Evolutionary conservation across 2,888 invertebrate genomes (phyloP), one percentile per base, ranked within the genome.

Genomic region (Auanema sp.): DNA sequence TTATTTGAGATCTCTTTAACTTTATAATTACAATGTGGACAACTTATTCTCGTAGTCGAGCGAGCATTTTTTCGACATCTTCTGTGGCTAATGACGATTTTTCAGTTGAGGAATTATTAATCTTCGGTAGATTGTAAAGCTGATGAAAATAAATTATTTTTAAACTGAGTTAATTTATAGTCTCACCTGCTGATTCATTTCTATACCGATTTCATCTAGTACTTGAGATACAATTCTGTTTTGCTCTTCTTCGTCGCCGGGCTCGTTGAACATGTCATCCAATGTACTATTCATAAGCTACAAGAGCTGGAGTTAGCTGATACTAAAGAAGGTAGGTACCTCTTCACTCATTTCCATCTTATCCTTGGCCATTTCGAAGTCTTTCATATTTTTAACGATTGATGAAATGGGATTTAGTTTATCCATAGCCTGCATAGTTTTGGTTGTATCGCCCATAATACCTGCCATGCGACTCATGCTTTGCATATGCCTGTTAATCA

Each of bases 341-440:
- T 95, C 94, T 86, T 94, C 93, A 0, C 92, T 91, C 92, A 95
- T 93, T 77, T 91, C 92, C 91, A 94, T 92, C 84, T 91, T 92
- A 84, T 90, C 90, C 77, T 90, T 90, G 42, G 91, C 92, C 80
- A 89, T 89, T 80, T 90, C 89, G 86, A 95, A 95, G 11, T 91
- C 90, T 79, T 90, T 89, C 87, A 93, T 89, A 69, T 90, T 91
- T 73, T 89, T 90, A 1, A 91, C 90, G 12, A 93, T 88, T 79
- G 91, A 68, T 4, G 71, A 69, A 42, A 78, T 21, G 10, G 79
- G 79, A 76, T 76, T 79, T 51, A 69, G 72, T 81, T 90, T 90
- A 84, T 94, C 93, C 89, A 93, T 92, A 74, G 88, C 88, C 10
- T 89, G 89, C 93, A 95, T 93, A 0, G 93, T 91, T 86, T 91